Base-by-base conservation (phyloP, 1,140 invertebrate genomes). In the Lasioglossum baleicum region DNA sequence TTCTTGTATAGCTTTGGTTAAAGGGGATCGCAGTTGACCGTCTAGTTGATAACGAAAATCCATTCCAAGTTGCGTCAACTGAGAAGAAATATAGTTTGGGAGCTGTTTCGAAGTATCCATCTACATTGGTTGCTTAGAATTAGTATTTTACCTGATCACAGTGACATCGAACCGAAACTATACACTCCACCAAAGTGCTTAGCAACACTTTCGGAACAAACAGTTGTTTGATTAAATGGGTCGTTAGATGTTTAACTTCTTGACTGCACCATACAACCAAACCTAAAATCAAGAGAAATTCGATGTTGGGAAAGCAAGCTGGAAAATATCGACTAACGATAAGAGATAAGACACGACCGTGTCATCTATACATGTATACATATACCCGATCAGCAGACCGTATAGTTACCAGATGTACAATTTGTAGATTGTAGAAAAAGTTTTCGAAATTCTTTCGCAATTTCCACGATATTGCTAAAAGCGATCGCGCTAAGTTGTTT, bases 181-280 rank as follows among this genome's bases (percentile, higher is more conserved):
- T 96, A 93, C 98, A 98, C 90, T 98, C 97, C 17, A 98, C 96
- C 66, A 99, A 94, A 6, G 96, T 96, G 66, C 96, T 96, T 75
- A 99, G 90, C 7, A 96, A 95, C 72, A 97, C 96, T 93, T 99
- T 97, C 20, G 98, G 97, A 84, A 96, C 97, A 90, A 99, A 98
- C 26, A 99, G 96, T 92, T 99, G 98, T 88, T 95, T 98, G 87
- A 95, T 96, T 91, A 96, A 96, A 95, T 95, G 97, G 92, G 94
- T 96, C 90, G 94, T 97, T 89, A 97, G 96, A 93, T 95, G 94
- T 90, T 96, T 96, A 64, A 99, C 92, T 93, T 99, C 98, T 82
- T 96, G 94, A 85, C 96, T 97, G 80, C 96, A 96, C 98, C 98
- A 99, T 2, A 98, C 96, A 81, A 98, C 95, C 84, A 98, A 96